Conservation (phyloP, 1,140 invertebrate genomes). For the Ganaspis sp. region DNA sequence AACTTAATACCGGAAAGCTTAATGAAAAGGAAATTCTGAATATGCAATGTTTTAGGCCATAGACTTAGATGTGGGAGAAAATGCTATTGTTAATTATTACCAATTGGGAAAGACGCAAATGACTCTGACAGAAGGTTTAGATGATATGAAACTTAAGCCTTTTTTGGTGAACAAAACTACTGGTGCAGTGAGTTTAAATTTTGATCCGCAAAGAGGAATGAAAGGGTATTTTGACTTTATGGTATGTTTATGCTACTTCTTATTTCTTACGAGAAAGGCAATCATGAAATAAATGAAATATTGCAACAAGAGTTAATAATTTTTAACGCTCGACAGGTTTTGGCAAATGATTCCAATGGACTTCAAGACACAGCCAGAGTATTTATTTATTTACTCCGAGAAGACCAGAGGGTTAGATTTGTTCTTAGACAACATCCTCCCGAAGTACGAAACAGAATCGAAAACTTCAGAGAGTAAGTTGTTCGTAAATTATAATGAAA, state of each 20-base stretch:
- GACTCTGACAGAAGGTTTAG: slow-evolving; percentile 90
- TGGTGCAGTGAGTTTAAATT: slow-evolving; percentile 91
- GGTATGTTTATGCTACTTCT: slow-evolving; percentile 70
- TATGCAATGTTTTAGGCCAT: slow-evolving; percentile 80
- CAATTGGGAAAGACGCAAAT: slow-evolving; percentile 86
- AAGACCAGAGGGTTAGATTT: slow-evolving; percentile 95
- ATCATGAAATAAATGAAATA: no score
- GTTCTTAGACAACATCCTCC: slow-evolving; percentile 92
- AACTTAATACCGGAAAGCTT: no score
- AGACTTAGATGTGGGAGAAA: slow-evolving; percentile 87
- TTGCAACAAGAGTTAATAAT: slow-evolving; percentile 17
- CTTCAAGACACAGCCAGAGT: slow-evolving; percentile 87
- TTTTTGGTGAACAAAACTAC: slow-evolving; percentile 89
- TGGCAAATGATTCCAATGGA: slow-evolving; percentile 90
- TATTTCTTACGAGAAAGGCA: no score
- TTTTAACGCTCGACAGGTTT: slow-evolving; percentile 76
- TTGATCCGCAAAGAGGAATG: slow-evolving; percentile 96
- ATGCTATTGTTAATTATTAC: slow-evolving; percentile 87
- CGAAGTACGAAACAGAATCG: slow-evolving; percentile 87
- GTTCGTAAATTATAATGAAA: background rate
- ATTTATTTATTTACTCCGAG: slow-evolving; percentile 93
- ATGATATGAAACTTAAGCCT: slow-evolving; percentile 86
- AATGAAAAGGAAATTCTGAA: no score
- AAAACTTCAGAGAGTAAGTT: slow-evolving; percentile 87
- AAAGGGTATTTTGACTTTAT: slow-evolving; percentile 97